A percentile compares a stretch with the other conserved stretches of the same genome.
Evolutionary conservation across 2,888 invertebrate genomes (phyloP).

Genomic region (Pollenia griseotomentosa): DNA sequence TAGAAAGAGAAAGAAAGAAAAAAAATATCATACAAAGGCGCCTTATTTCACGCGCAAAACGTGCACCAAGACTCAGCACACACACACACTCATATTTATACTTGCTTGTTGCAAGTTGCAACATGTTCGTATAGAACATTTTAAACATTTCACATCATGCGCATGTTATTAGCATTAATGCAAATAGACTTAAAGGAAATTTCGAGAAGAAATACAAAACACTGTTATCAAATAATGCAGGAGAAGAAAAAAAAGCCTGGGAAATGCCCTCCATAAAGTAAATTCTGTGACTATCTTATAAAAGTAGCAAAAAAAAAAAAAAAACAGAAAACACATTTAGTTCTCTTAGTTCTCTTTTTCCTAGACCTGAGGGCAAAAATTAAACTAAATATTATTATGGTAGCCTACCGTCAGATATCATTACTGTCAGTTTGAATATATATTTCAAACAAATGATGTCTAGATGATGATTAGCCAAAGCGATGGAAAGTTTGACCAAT

Average conservation of each 20-base stretch:
- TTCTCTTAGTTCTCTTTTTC: not conserved
- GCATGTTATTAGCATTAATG: slow-evolving; percentile 72
- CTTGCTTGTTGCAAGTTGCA: not conserved
- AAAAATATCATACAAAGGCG: slow-evolving; percentile 50
- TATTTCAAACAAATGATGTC: no score
- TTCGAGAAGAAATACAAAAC: slow-evolving; percentile 31
- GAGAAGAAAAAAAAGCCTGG: slow-evolving; percentile 55
- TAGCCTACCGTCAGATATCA: slow-evolving; percentile 56
- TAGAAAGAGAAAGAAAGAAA: not conserved
- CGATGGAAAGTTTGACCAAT: slow-evolving; percentile 24
- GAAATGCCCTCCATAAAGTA: slow-evolving; percentile 67
- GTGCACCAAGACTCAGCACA: slow-evolving; percentile 48
- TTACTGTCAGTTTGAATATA: slow-evolving; percentile 43
- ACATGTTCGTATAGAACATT: slow-evolving; percentile 9
- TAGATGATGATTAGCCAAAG: not conserved
- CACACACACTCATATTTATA: slow-evolving; percentile 7
- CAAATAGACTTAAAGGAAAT: slow-evolving; percentile 70
- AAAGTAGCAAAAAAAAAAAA: not conserved
- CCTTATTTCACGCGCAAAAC: slow-evolving; percentile 73
- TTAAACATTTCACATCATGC: slow-evolving; percentile 64
- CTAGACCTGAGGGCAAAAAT: slow-evolving; percentile 35
- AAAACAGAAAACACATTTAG: not conserved
- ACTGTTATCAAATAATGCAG: slow-evolving; percentile 46
- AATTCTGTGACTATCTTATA: slow-evolving; percentile 37
- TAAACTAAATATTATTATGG: slow-evolving; percentile 41